phyloP scores from a whole-genome alignment of 2,113 vertebrate species.

The Grus americana region DNA sequence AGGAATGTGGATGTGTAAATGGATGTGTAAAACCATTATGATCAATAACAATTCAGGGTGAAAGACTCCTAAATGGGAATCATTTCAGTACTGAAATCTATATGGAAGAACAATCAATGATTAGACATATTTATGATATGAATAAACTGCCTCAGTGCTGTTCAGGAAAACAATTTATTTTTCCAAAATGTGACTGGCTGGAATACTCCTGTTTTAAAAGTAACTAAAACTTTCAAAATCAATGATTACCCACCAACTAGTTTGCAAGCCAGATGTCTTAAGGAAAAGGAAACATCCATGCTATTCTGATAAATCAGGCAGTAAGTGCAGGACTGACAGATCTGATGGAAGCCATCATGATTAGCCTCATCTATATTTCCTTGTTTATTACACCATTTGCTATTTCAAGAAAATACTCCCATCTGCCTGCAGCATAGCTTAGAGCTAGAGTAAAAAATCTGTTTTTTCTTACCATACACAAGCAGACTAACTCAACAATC shows the following conservation, averaged over 20 bases:
- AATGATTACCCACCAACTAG: neutral
- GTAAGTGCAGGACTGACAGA: neutral
- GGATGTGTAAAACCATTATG: neutral
- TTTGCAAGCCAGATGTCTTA: neutral
- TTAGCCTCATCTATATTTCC: conserved; percentile 36
- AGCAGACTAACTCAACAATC: conserved; percentile 15
- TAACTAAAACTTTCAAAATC: conserved; percentile 11
- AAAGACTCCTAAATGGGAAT: neutral
- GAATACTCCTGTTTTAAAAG: conserved; percentile 12
- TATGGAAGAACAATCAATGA: neutral
- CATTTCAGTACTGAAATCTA: neutral
- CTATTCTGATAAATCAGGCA: conserved; percentile 34
- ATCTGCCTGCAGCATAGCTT: conserved; percentile 54
- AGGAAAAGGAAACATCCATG: neutral
- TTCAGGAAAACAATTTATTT: neutral
- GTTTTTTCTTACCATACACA: conserved; percentile 7
- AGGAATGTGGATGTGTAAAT: neutral
- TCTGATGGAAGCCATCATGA: conserved; percentile 10
- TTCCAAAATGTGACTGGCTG: neutral
- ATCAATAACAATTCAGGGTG: neutral
- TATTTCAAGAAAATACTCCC: conserved; percentile 54
- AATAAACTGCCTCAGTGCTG: neutral
- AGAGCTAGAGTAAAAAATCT: neutral
- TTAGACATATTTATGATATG: neutral
- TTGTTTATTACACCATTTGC: conserved; percentile 58